phyloP scores from a whole-genome alignment of 2,797 vertebrate genomes.

The Podargus strigoides region DNA sequence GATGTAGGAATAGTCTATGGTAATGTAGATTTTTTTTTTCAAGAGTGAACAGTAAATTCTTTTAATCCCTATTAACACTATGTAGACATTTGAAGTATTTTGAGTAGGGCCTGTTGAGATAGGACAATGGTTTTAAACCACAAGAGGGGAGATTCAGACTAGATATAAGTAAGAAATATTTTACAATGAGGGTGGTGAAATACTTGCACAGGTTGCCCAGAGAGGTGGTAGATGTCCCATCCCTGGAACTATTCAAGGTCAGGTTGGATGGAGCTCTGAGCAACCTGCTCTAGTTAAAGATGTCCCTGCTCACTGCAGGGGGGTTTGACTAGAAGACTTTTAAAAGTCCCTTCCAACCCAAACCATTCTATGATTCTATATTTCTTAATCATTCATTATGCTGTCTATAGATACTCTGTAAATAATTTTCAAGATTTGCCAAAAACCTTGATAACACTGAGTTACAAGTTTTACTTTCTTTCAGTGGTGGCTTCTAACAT shows the following conservation, averaged over 20 bases:
- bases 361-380: not conserved
- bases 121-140: not conserved
- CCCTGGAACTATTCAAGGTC: not conserved
- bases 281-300: not conserved
- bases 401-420: not conserved
- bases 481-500: not conserved
- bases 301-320: not conserved
- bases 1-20: not conserved
- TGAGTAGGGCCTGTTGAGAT: not conserved
- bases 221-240: rapidly evolving
- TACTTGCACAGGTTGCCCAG: not conserved
- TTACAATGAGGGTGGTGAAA: not conserved
- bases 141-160: not conserved
- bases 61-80: not conserved
- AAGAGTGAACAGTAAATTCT: not conserved
- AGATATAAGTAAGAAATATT: not conserved
- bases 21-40: not conserved
- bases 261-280: not conserved
- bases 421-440: not conserved
- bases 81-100: not conserved
- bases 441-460: not conserved
- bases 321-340: not conserved
- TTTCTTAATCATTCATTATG: not conserved
- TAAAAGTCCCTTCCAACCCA: not conserved
- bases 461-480: not conserved